Evolutionary conservation across 1,140 invertebrate genomes (phyloP).

Genomic region (Brachionus rotundiformis): DNA sequence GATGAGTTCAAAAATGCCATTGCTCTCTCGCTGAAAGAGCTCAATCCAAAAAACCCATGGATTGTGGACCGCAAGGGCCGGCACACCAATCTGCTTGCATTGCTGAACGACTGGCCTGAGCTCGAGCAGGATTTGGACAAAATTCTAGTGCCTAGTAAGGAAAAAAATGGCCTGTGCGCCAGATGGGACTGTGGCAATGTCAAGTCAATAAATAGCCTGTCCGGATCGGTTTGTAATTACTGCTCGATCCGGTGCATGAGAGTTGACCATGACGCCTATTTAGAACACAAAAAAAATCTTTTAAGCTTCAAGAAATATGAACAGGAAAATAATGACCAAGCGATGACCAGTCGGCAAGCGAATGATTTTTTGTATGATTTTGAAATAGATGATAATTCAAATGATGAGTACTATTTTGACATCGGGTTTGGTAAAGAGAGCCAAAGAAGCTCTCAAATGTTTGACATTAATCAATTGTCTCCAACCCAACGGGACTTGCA

Average conservation of each 20-base stretch:
- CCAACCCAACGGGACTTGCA: neutral
- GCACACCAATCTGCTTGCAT: conserved; percentile 67
- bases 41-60: conserved; percentile 68
- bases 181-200: conserved; percentile 54
- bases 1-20: conserved; percentile 63
- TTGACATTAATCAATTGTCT: neutral
- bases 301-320: neutral
- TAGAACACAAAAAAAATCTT: conserved; percentile 27
- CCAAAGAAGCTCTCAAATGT: neutral
- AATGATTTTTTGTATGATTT: neutral
- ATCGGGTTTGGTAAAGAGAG: conserved; percentile 4
- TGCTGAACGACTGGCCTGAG: conserved; percentile 69
- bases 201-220: conserved; percentile 2
- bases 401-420: conserved; percentile 31
- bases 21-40: conserved; percentile 65
- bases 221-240: conserved; percentile 40
- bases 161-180: conserved; percentile 56
- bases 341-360: neutral
- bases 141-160: conserved; percentile 52
- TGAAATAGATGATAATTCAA: neutral
- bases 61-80: conserved; percentile 67
- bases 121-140: conserved; percentile 68
- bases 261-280: conserved; percentile 25
- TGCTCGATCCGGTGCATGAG: conserved; percentile 45
- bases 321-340: neutral